A percentile compares a stretch with the other conserved stretches of the same genome.
phyloP scores from a whole-genome alignment of 2,113 vertebrate genomes.

The Laticauda laticaudata region DNA sequence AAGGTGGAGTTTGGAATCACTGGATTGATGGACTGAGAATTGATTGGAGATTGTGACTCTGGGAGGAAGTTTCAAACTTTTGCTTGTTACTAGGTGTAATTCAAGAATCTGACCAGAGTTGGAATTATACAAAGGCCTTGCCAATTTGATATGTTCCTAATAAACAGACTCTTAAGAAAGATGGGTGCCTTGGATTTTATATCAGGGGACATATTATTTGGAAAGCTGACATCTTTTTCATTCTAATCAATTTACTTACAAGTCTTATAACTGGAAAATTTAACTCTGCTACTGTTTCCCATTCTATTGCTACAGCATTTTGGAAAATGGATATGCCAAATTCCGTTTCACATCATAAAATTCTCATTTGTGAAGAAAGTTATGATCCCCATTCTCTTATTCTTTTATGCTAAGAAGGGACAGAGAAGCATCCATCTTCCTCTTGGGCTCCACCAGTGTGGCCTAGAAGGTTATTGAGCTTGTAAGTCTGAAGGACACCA shows the following conservation, averaged over 20 bases:
- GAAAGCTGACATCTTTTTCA: background rate
- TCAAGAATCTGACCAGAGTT: too few species aligned
- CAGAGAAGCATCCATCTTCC: background rate
- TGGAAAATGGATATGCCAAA: background rate
- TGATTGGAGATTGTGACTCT: too few species aligned
- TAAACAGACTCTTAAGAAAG: too few species aligned
- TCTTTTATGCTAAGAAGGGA: background rate
- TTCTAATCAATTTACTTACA: background rate
- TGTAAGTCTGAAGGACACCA: background rate
- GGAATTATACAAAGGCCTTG: too few species aligned
- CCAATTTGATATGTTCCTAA: too few species aligned
- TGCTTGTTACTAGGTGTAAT: too few species aligned
- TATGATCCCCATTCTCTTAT: background rate
- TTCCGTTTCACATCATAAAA: background rate
- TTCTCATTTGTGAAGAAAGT: background rate
- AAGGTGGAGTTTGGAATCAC: too few species aligned
- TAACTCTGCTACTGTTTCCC: background rate
- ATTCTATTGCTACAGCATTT: background rate
- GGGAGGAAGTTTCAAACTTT: too few species aligned
- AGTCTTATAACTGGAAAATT: background rate
- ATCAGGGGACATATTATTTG: too few species aligned
- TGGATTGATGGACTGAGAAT: too few species aligned
- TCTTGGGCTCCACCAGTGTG: background rate
- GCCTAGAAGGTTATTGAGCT: background rate
- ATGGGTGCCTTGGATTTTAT: too few species aligned